These are phyloP conservation scores for Gulo gulo DNA, from an alignment of 2,113 vertebrate genomes.

Conservation along the genomic window DNA sequence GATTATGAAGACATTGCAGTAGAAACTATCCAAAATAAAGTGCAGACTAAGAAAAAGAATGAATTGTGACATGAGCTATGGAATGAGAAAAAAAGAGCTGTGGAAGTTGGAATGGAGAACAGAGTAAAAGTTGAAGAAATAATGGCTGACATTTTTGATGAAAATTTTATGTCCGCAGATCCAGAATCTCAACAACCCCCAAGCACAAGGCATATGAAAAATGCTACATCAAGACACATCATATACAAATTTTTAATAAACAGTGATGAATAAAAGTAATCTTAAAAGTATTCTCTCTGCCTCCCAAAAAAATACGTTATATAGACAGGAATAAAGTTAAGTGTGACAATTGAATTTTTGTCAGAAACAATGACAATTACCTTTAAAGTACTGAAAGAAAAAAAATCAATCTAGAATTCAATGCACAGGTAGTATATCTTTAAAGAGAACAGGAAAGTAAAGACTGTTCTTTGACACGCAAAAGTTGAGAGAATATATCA, in stretches of 20 bases:
- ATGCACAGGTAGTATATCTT: background rate
- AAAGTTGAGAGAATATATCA: background rate
- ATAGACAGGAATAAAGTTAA: background rate
- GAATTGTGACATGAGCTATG: background rate
- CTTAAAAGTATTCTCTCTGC: background rate
- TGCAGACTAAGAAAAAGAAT: background rate
- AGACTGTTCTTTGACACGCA: background rate
- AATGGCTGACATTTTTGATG: background rate
- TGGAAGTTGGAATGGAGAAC: background rate
- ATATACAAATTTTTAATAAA: background rate
- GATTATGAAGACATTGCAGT: background rate
- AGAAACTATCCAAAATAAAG: background rate
- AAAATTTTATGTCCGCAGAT: background rate
- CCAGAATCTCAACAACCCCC: background rate
- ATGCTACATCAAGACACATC: background rate
- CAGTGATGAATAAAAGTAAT: background rate
- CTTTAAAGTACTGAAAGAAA: background rate
- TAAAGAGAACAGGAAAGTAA: background rate
- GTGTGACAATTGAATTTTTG: background rate
- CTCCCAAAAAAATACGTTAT: background rate
- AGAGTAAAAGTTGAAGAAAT: background rate
- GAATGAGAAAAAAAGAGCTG: background rate
- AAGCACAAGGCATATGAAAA: background rate
- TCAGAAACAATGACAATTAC: background rate
- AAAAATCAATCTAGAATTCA: background rate